A percentile compares a stretch with the other conserved stretches of the same genome.
Conservation (phyloP, 2,113 vertebrate genomes). For the Corydoras maculifer region DNA sequence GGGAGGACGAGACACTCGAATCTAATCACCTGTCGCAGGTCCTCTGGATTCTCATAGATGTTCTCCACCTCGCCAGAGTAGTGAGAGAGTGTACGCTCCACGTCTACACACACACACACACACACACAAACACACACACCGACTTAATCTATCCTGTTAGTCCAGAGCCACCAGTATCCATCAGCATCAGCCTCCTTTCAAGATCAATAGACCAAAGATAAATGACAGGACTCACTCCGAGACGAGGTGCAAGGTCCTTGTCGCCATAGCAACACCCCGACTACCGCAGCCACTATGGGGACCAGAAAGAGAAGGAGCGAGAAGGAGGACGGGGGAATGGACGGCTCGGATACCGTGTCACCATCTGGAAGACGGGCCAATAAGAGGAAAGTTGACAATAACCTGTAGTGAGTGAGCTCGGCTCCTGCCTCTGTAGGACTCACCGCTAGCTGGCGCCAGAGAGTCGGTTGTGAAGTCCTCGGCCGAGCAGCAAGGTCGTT, state of each 20-base stretch:
- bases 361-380: constrained; percentile 42
- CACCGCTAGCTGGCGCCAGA: constrained; percentile 35
- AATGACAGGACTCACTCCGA: constrained; percentile 62
- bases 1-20: neutral
- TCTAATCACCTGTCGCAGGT: constrained; percentile 64
- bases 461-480: neutral
- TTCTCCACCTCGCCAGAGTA: constrained; percentile 60
- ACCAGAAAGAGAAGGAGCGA: constrained; percentile 65
- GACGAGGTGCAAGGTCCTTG: constrained; percentile 57
- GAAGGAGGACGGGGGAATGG: constrained; percentile 51
- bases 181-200: constrained; percentile 10
- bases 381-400: constrained; percentile 5
- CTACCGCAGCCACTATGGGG: constrained; percentile 60
- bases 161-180: no score
- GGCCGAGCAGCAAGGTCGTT: constrained; percentile 20
- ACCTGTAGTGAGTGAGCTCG: neutral
- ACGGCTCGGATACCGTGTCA: constrained; percentile 29
- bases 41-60: constrained; percentile 69
- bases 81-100: constrained; percentile 62
- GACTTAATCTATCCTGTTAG: neutral
- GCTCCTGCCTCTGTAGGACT: neutral
- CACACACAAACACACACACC: constrained; percentile 25
- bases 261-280: constrained; percentile 72
- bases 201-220: constrained; percentile 39
- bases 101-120: constrained; percentile 21